A percentile compares a stretch with the other conserved stretches of the same genome.
Conservation (phyloP, 2,888 invertebrate genomes). For the Leptinotarsa juncta region DNA sequence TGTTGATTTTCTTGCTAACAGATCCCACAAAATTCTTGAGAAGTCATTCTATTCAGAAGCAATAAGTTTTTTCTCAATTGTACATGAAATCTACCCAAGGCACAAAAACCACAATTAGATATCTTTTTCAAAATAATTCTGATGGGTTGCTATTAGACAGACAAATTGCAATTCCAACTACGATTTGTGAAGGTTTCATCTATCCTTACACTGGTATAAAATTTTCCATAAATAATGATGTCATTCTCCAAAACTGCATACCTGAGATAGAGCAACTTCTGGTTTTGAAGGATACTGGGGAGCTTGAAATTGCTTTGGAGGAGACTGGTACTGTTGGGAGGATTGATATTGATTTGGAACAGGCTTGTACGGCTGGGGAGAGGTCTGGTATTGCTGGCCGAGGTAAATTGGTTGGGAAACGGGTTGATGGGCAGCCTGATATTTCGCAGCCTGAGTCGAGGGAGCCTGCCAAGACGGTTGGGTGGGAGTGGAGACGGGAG, state of each 20-base stretch:
- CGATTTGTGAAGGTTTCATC: constrained; percentile 3
- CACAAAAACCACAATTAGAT: too few relatives aligned
- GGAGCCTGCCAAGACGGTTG: constrained; percentile 55
- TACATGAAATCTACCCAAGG: too few relatives aligned
- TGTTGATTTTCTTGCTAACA: too few relatives aligned
- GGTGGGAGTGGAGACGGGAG: constrained; percentile 62
- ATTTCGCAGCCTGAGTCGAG: constrained; percentile 28
- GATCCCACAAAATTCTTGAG: too few relatives aligned
- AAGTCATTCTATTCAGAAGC: too few relatives aligned
- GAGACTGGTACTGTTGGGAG: constrained; percentile 29
- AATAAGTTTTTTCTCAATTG: too few relatives aligned
- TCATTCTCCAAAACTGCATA: constrained; percentile 33
- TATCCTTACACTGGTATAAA: neutral
- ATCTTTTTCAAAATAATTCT: neutral
- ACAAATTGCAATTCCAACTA: neutral
- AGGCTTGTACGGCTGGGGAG: constrained; percentile 43
- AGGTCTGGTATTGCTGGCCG: constrained; percentile 46
- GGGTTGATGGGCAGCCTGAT: constrained; percentile 42
- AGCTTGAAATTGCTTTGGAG: constrained; percentile 25
- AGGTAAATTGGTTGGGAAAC: constrained; percentile 29
- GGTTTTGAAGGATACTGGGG: constrained; percentile 30
- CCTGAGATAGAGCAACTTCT: constrained; percentile 49
- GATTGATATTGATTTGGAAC: constrained; percentile 44
- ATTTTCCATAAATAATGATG: neutral
- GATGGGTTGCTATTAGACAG: neutral